Percentiles rank a stretch among this genome's conserved stretches.
These are phyloP conservation scores for Trachelus iudaicus DNA, from an alignment of 2,888 invertebrate genomes.

Conservation along the genomic window DNA sequence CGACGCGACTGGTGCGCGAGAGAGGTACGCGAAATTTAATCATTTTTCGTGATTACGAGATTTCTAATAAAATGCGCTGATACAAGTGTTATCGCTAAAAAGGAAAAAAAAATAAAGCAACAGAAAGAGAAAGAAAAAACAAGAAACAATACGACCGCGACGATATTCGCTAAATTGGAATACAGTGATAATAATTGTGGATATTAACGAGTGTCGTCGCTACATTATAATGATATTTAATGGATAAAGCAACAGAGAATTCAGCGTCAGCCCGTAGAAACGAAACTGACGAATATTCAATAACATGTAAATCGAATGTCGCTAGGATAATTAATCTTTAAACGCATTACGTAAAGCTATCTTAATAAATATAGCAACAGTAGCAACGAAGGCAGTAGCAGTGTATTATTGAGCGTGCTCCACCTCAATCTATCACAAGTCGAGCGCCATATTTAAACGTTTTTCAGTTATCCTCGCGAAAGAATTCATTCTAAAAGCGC, in stretches of 20 bases:
- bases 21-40: neutral
- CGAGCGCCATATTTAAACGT: neutral
- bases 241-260: neutral
- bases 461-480: neutral
- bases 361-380: constrained; percentile 20
- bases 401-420: constrained; percentile 11
- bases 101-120: neutral
- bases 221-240: neutral
- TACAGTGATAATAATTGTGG: neutral
- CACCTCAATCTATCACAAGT: constrained; percentile 6
- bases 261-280: neutral
- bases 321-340: constrained; percentile 2
- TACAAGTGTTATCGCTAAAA: neutral
- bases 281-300: neutral
- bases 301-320: neutral
- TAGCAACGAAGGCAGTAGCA: constrained; percentile 22
- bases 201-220: neutral
- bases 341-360: constrained; percentile 20
- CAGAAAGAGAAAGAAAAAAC: neutral
- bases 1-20: neutral
- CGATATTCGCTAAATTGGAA: neutral
- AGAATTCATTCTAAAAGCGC: neutral
- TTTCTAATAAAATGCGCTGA: neutral
- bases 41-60: neutral
- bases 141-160: neutral